Conservation (phyloP, 2,888 invertebrate species). For the Dryobotodes eremita region DNA sequence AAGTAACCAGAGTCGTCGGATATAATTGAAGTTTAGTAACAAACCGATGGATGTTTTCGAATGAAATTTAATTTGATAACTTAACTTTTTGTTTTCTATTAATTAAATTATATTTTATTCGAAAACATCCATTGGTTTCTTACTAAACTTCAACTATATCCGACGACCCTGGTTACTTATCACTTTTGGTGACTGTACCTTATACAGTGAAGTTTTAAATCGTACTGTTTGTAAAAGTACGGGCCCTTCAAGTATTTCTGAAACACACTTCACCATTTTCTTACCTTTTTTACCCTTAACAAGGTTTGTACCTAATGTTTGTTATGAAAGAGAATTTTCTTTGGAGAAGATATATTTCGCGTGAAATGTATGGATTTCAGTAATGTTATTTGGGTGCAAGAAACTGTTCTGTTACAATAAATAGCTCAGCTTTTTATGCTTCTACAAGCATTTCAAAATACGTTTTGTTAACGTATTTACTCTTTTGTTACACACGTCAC, state of each 20-base stretch:
- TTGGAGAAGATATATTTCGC: conserved; percentile 53
- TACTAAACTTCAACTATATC: too few relatives aligned
- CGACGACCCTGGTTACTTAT: too few relatives aligned
- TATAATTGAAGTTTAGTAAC: too few relatives aligned
- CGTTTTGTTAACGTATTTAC: conserved; percentile 18
- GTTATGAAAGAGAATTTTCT: conserved; percentile 74
- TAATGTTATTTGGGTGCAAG: conserved; percentile 51
- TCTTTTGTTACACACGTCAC: conserved; percentile 17
- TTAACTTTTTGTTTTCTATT: too few relatives aligned
- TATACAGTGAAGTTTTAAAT: neutral
- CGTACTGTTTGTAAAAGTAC: neutral
- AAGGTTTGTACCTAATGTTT: conserved; percentile 81
- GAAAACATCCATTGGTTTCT: too few relatives aligned
- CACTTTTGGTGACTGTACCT: too few relatives aligned
- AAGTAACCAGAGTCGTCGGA: too few relatives aligned
- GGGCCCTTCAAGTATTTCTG: conserved; percentile 4
- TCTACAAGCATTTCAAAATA: conserved; percentile 20
- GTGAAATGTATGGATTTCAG: conserved; percentile 53
- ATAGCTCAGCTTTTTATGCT: conserved; percentile 40
- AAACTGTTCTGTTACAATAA: conserved; percentile 47
- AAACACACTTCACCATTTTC: conserved; percentile 51
- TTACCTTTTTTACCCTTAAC: conserved; percentile 74
- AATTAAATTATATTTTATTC: too few relatives aligned
- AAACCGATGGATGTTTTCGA: too few relatives aligned
- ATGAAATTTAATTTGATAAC: too few relatives aligned